Conservation (phyloP, 1,140 invertebrate species). For the Saccostrea glomerata region DNA sequence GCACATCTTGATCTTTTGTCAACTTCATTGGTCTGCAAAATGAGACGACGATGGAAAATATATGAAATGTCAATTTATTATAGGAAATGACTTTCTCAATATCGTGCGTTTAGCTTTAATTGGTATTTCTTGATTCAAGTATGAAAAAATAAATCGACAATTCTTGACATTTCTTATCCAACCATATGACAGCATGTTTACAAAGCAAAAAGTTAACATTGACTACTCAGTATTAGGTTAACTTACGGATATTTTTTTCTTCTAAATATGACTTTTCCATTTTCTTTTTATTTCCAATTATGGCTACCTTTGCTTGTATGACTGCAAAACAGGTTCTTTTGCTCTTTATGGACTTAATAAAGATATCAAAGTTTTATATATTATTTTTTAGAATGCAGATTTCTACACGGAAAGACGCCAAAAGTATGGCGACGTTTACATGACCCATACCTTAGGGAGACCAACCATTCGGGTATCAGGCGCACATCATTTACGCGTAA, state of each 20-base stretch:
- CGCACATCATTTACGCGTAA: slow-evolving; percentile 65
- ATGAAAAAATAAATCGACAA: no score
- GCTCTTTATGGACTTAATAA: background rate
- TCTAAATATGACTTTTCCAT: background rate
- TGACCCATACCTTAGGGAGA: slow-evolving; percentile 71
- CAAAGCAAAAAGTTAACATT: no score
- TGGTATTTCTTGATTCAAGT: no score
- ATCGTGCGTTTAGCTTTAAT: no score
- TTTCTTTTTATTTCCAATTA: background rate
- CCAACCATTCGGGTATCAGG: slow-evolving; percentile 73
- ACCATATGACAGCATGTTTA: no score
- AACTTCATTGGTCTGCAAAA: background rate
- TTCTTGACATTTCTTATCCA: no score
- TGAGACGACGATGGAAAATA: no score
- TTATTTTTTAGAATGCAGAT: slow-evolving; percentile 60
- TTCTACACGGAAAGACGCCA: slow-evolving; percentile 65
- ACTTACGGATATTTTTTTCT: no score
- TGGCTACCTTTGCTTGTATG: background rate
- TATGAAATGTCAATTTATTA: no score
- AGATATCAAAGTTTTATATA: background rate
- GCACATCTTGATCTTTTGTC: background rate
- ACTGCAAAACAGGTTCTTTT: background rate
- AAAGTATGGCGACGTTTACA: slow-evolving; percentile 71
- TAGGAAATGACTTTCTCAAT: no score
- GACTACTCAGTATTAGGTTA: no score